Percentiles rank a stretch among this genome's conserved stretches.
Evolutionary conservation across 2,888 invertebrate genomes (phyloP).

Genomic region (Conomelus anceps): DNA sequence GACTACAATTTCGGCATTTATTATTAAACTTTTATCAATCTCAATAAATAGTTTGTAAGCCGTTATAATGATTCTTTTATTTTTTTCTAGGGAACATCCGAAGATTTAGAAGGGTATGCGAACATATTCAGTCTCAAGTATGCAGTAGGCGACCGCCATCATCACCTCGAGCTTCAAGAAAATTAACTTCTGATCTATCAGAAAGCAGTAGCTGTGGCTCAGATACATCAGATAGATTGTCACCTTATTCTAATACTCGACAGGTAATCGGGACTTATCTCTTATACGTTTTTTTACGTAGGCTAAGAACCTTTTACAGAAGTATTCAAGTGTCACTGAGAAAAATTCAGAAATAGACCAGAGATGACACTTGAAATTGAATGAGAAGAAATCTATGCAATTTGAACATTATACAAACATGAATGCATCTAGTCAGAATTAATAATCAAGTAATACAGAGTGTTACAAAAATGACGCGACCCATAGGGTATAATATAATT

Average conservation of each 20-base stretch:
- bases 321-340: too few species aligned
- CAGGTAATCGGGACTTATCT: too few species aligned
- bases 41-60: background rate
- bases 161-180: slow-evolving; percentile 56
- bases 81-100: slow-evolving; percentile 73
- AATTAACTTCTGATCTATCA: slow-evolving; percentile 58
- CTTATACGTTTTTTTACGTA: too few species aligned
- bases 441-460: too few species aligned
- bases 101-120: slow-evolving; percentile 90
- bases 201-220: slow-evolving; percentile 64
- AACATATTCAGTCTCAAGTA: slow-evolving; percentile 87
- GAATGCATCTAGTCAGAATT: too few species aligned
- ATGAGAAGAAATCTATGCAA: too few species aligned
- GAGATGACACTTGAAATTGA: too few species aligned
- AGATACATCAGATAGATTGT: slow-evolving; percentile 57
- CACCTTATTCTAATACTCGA: slow-evolving; percentile 49
- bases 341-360: too few species aligned
- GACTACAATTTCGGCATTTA: background rate
- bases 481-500: too few species aligned
- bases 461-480: too few species aligned
- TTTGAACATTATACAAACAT: too few species aligned
- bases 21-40: background rate
- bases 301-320: too few species aligned
- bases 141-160: slow-evolving; percentile 53
- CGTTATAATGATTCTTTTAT: background rate